phyloP scores from a whole-genome alignment of 2,888 invertebrate genomes.

The Ochropacha duplaris region DNA sequence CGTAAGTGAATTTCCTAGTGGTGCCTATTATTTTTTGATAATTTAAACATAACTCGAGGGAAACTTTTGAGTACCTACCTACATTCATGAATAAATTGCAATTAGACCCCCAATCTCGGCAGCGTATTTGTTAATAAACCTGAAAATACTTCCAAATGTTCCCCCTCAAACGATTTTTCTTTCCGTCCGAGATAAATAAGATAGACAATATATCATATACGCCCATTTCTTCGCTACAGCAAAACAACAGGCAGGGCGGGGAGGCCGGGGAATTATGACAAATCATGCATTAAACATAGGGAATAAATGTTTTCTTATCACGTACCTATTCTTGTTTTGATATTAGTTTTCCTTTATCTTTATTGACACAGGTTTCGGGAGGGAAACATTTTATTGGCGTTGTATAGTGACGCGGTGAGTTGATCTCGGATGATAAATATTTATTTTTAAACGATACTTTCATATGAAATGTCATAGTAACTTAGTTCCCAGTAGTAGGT shows the following conservation, averaged over 20 bases:
- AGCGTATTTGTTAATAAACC: slow-evolving; percentile 67
- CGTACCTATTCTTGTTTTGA: slow-evolving; percentile 82
- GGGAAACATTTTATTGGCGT: slow-evolving; percentile 69
- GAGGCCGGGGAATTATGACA: slow-evolving; percentile 81
- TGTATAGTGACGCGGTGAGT: slow-evolving; percentile 59
- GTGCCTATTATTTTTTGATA: not conserved
- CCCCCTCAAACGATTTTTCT: slow-evolving; percentile 70
- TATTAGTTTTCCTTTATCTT: slow-evolving; percentile 83
- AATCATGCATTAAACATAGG: slow-evolving; percentile 83
- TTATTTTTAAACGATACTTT: not conserved
- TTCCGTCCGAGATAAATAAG: slow-evolving; percentile 74
- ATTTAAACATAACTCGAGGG: not conserved
- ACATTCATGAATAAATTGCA: slow-evolving; percentile 42
- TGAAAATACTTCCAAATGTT: slow-evolving; percentile 53
- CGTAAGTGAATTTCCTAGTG: not conserved
- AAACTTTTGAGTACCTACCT: not conserved
- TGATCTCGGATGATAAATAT: slow-evolving; percentile 23
- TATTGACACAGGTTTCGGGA: slow-evolving; percentile 80
- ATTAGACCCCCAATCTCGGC: slow-evolving; percentile 33
- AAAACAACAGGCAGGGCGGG: slow-evolving; percentile 73
- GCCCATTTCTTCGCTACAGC: slow-evolving; percentile 75
- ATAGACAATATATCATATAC: slow-evolving; percentile 76
- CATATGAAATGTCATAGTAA: not conserved
- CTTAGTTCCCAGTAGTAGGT: too few species aligned
- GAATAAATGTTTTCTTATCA: slow-evolving; percentile 84